Evolutionary conservation across 2,797 vertebrate species (phyloP).

Genomic region (Microtus obscurus): DNA sequence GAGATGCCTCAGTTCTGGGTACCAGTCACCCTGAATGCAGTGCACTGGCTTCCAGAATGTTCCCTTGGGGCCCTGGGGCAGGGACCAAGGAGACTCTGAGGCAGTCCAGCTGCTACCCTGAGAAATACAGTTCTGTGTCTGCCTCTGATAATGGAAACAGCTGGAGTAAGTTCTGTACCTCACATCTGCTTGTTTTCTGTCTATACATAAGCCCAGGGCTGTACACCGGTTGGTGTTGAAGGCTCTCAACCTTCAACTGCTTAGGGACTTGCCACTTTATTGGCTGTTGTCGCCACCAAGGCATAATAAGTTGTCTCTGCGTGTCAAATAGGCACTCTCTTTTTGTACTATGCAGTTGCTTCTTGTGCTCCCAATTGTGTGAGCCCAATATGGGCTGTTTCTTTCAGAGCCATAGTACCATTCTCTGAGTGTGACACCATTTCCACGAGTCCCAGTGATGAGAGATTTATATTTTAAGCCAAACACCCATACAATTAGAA

Average conservation of each 20-base stretch:
- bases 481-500: slow-evolving; percentile 78
- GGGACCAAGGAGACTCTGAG: background rate
- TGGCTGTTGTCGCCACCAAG: background rate
- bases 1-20: no score
- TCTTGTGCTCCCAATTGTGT: slow-evolving; percentile 54
- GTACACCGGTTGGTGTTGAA: background rate
- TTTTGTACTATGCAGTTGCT: background rate
- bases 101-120: fast-evolving
- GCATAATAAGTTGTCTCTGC: background rate
- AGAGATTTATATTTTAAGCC: slow-evolving; percentile 80
- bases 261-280: background rate
- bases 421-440: slow-evolving; percentile 75
- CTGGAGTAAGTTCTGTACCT: background rate
- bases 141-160: background rate
- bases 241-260: background rate
- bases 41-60: background rate
- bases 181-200: background rate
- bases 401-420: slow-evolving; percentile 77
- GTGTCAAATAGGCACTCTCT: background rate
- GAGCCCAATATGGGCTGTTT: slow-evolving; percentile 58
- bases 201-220: background rate
- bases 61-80: no score
- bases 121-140: background rate
- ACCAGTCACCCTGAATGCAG: no score
- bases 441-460: slow-evolving; percentile 73